Conservation (phyloP, 2,888 invertebrate genomes). For the Tridacna gigas region DNA sequence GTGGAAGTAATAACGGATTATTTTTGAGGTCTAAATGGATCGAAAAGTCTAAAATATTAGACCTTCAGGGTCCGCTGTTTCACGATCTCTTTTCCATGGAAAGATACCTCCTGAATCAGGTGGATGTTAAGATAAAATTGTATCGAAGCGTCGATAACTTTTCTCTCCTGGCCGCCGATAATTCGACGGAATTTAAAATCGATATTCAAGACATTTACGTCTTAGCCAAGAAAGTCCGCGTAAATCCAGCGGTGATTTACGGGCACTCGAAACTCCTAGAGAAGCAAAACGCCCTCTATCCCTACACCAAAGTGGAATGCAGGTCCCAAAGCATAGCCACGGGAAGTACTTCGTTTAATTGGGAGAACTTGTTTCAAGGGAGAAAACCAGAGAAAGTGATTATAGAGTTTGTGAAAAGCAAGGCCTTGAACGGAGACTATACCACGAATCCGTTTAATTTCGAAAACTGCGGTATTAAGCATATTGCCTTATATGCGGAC, state of each 20-base stretch:
- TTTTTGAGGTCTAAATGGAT: constrained; percentile 22
- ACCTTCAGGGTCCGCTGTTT: constrained; percentile 18
- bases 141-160: constrained; percentile 15
- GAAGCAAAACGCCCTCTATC: constrained; percentile 43
- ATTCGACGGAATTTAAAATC: constrained; percentile 17
- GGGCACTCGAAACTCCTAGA: constrained; percentile 49
- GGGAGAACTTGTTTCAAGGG: constrained; percentile 48
- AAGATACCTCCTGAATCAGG: constrained; percentile 27
- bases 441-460: constrained; percentile 59
- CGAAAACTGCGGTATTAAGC: constrained; percentile 49
- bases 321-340: constrained; percentile 46
- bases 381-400: constrained; percentile 31
- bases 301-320: constrained; percentile 41
- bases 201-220: constrained; percentile 40
- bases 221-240: constrained; percentile 44
- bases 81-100: constrained; percentile 25
- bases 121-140: constrained; percentile 24
- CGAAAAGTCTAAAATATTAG: not conserved
- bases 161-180: constrained; percentile 11
- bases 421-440: constrained; percentile 47
- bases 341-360: constrained; percentile 43
- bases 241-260: constrained; percentile 56
- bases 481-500: constrained; percentile 49
- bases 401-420: constrained; percentile 50
- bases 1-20: constrained; percentile 40